Conservation (phyloP, 23 tunicate genomes). For the Styela clava region DNA sequence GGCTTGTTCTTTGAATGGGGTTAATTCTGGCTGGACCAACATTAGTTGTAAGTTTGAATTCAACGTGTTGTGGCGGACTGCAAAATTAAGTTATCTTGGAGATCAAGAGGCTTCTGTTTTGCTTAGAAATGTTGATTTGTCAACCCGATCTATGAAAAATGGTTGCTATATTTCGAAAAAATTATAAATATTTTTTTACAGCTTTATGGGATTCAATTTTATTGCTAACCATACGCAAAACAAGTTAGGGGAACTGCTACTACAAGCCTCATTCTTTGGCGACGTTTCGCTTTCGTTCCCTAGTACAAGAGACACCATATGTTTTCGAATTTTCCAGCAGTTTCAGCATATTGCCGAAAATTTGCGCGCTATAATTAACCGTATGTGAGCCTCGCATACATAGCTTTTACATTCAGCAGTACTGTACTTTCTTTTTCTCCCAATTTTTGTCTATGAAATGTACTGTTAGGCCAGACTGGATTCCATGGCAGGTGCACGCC, state of each 20-base stretch:
- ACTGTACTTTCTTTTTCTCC: constrained; percentile 1
- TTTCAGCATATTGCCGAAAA: constrained; percentile 8
- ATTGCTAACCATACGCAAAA: constrained; percentile 32
- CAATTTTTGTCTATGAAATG: constrained; percentile 27
- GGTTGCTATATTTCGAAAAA: constrained; percentile 17
- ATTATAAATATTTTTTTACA: constrained; percentile 10
- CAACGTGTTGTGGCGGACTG: constrained; percentile 31
- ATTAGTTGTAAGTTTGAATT: constrained; percentile 24
- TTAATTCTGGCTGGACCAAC: too few species aligned
- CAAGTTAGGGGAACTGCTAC: constrained; percentile 15
- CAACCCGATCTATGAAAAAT: constrained; percentile 17
- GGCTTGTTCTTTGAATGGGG: too few species aligned
- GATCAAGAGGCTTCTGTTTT: too few species aligned
- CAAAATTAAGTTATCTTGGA: too few species aligned
- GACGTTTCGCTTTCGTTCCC: constrained; percentile 26
- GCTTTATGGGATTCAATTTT: constrained; percentile 17
- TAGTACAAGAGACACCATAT: constrained; percentile 3
- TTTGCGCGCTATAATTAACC: constrained; percentile 10
- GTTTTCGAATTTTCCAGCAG: constrained; percentile 22
- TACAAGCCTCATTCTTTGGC: constrained; percentile 26
- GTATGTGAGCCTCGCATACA: constrained; percentile 27
- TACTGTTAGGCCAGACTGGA: too few species aligned
- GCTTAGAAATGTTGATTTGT: constrained; percentile 28
- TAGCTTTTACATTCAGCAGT: constrained; percentile 18
- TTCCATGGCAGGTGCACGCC: too few species aligned